Evolutionary conservation across 2,113 vertebrate genomes (phyloP), one percentile per base, ranked within the genome.

Genomic region (Carassius carassius): DNA sequence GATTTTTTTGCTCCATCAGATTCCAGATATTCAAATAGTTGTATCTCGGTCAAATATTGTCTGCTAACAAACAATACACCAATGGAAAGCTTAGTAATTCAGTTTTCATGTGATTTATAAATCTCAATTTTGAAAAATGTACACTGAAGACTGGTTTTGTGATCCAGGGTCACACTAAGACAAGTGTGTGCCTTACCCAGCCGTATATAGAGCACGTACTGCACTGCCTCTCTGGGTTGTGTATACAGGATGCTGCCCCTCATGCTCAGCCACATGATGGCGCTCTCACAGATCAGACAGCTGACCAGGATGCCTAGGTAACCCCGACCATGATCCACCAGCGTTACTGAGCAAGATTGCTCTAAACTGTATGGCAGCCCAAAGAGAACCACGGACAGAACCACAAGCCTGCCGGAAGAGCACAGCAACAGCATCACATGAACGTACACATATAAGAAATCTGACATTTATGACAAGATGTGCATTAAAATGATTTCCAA

Each of bases 241-340:
- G 98, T 99, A 95, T 99, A 98, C 83, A 99, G 95, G 93, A 99
- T 99, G 91, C 97, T 98, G 87, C 98, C 98, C 17, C 98, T 95
- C 98, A 99, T 99, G 93, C 98, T 99, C 92, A 99, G 92, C 98
- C 98, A 99, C 94, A 99, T 99, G 95, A 99, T 99, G 93, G 97
- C 98, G 86, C 97, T 96, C 94, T 99, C 98, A 49, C 97, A 97
- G 80, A 99, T 99, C 92, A 99, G 97, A 91, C 98, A 99, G 91
- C 97, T 99, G 91, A 99, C 95, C 91, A 99, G 94, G 90, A 99
- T 99, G 32, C 98, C 98, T 92, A 99, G 93, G 93, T 99, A 99
- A 73, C 98, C 98, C 25, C 97, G 94, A 84, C 98, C 98, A 91
- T 99, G 98, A 92, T 99, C 98, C 93, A 99, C 97, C 92, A 99